Percentiles rank a stretch among this genome's conserved stretches.
phyloP scores from a whole-genome alignment of 2,888 invertebrate species.

The Leucophenga maculata region DNA sequence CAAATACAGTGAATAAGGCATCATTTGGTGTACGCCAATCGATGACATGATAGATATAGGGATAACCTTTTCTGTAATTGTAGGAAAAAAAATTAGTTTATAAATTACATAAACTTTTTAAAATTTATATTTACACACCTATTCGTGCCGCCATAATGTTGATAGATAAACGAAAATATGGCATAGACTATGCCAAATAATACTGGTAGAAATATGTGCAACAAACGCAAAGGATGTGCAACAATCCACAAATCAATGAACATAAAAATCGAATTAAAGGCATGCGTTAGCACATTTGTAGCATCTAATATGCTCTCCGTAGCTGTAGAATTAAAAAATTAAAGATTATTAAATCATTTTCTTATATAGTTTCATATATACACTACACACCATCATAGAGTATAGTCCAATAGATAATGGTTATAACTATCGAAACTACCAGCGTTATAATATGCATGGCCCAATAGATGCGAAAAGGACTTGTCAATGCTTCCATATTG shows the following conservation, averaged over 20 bases:
- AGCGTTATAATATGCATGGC: conserved; percentile 79
- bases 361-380: too few relatives aligned
- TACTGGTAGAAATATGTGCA: conserved; percentile 78
- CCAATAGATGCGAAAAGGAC: conserved; percentile 78
- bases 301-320: conserved; percentile 65
- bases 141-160: conserved; percentile 77
- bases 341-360: too few relatives aligned
- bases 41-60: conserved; percentile 82
- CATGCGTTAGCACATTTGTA: conserved; percentile 82
- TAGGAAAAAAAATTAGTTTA: not conserved
- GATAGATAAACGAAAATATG: conserved; percentile 77
- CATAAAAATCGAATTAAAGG: conserved; percentile 83
- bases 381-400: conserved; percentile 65
- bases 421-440: conserved; percentile 80
- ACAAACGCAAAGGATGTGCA: conserved; percentile 80
- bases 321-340: conserved; percentile 67
- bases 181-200: conserved; percentile 75
- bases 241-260: conserved; percentile 81
- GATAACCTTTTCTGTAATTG: conserved; percentile 74
- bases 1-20: conserved; percentile 61
- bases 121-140: conserved; percentile 64
- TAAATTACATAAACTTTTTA: not conserved
- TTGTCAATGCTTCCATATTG: conserved; percentile 64
- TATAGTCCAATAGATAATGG: conserved; percentile 81
- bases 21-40: conserved; percentile 81